Evolutionary conservation across 1,140 invertebrate genomes (phyloP), one percentile per base, ranked within the genome.

Genomic region (Batillaria attramentaria): DNA sequence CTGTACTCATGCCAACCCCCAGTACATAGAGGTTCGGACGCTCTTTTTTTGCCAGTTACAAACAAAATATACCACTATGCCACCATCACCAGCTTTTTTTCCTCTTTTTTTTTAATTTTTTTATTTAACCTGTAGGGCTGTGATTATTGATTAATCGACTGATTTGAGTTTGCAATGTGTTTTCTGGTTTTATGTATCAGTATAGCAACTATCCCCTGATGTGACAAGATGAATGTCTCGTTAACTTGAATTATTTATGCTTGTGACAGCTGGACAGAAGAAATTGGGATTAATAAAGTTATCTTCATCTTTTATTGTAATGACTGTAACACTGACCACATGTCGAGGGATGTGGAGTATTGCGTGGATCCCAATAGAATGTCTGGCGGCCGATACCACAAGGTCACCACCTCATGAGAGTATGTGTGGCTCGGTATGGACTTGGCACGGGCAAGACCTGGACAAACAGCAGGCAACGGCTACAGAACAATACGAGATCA

Each of bases 371-470:
- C 98, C 60, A 99, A 93, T 24, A 99, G 93, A 20, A 99, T 98
- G 92, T 99, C 98, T 50, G 98, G 98, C 57, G 98, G 98, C 87
- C 98, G 93, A 82, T 93, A 94, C 93, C 93, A 93, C 41, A 94
- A 81, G 57, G 97, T 99, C 79, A 99, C 97, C 54, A 99, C 97
- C 92, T 99, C 97, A 89, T 98, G 96, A 10, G 96, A 98, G 92
- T 98, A 99, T 24, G 97, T 99, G 90, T 97, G 96, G 88, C 96
- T 97, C 73, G 98, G 98, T 74, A 99, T 97, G 62, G 96, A 98
- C 91, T 99, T 98, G 79, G 98, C 97, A 80, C 98, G 93, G 60
- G 97, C 98, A 84, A 99, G 92, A 80, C 94, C 98, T 87, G 98
- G 90, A 43, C 85, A 87, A 62, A 72, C 4, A 77, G 18, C 35